A percentile compares a stretch with the other conserved stretches of the same genome.
Conservation (phyloP, 2,113 vertebrate genomes). For the Corythoichthys haematopterus region DNA sequence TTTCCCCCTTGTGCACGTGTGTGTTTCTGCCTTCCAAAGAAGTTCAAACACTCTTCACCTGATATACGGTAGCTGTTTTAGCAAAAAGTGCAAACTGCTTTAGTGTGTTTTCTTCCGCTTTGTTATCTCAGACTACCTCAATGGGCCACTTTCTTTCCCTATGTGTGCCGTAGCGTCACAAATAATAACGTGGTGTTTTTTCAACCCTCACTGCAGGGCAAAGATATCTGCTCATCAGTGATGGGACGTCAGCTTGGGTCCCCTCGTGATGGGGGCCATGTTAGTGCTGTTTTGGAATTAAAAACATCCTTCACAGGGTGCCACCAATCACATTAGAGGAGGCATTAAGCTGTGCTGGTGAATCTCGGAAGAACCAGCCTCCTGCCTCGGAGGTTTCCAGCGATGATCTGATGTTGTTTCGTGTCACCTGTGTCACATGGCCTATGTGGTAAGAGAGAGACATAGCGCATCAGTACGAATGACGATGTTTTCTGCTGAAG, state of each 20-base stretch:
- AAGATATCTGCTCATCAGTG: constrained; percentile 4
- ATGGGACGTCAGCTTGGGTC: constrained; percentile 61
- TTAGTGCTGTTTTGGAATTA: constrained; percentile 55
- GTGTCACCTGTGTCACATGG: background rate
- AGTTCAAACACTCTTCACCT: constrained; percentile 58
- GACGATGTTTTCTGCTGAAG: constrained; percentile 39
- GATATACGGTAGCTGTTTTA: constrained; percentile 54
- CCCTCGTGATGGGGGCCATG: constrained; percentile 18
- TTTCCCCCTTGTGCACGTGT: background rate
- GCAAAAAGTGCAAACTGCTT: constrained; percentile 47
- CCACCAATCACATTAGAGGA: constrained; percentile 13
- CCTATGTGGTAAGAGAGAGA: background rate
- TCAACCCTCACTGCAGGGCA: constrained; percentile 19
- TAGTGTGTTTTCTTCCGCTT: constrained; percentile 24
- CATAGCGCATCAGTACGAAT: background rate
- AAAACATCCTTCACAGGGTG: constrained; percentile 65
- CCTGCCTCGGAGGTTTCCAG: background rate
- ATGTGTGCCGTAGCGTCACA: constrained; percentile 49
- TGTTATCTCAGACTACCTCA: constrained; percentile 27
- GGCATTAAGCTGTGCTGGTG: background rate
- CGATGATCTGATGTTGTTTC: background rate
- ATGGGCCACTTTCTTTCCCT: constrained; percentile 43
- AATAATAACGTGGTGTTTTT: constrained; percentile 56
- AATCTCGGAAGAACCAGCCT: background rate
- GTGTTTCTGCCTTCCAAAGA: constrained; percentile 53